phyloP scores from a whole-genome alignment of 1,140 invertebrate species.

The Drosophila gunungcola region DNA sequence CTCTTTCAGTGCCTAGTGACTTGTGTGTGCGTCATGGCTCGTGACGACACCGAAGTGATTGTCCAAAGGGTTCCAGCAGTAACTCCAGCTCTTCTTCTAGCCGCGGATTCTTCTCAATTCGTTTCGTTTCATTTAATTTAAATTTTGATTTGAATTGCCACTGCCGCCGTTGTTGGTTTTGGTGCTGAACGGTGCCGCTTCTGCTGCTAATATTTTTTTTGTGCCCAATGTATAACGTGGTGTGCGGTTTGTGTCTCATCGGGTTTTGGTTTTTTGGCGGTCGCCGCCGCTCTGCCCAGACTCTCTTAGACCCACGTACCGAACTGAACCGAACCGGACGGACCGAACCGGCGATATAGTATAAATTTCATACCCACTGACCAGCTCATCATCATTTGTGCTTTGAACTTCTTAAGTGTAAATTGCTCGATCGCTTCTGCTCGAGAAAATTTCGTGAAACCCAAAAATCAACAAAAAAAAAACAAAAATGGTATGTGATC shows the following conservation, averaged over 20 bases:
- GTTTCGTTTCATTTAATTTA: conserved; percentile 75
- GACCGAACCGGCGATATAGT: conserved; percentile 71
- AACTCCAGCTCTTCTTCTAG: conserved; percentile 56
- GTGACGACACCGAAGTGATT: conserved; percentile 64
- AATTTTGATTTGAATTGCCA: conserved; percentile 76
- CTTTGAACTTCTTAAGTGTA: conserved; percentile 84
- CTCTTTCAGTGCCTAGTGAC: conserved; percentile 25
- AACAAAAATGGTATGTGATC: conserved; percentile 74
- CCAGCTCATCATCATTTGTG: conserved; percentile 84
- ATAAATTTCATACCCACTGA: conserved; percentile 80
- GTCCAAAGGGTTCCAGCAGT: conserved; percentile 37
- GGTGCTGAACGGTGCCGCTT: conserved; percentile 31
- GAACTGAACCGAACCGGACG: conserved; percentile 56
- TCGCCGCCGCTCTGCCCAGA: conserved; percentile 52
- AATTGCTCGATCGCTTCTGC: conserved; percentile 75
- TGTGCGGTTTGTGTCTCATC: conserved; percentile 71
- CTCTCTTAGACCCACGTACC: conserved; percentile 71
- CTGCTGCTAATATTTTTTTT: conserved; percentile 45
- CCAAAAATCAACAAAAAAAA: conserved; percentile 16
- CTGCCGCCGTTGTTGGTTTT: conserved; percentile 48
- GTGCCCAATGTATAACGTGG: conserved; percentile 70
- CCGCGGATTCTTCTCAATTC: conserved; percentile 45
- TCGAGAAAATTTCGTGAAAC: conserved; percentile 69
- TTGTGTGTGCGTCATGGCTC: conserved; percentile 57
- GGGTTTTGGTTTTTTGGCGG: conserved; percentile 72